Evolutionary conservation across 2,113 vertebrate species (phyloP).

Genomic region (Gila orcuttii): DNA sequence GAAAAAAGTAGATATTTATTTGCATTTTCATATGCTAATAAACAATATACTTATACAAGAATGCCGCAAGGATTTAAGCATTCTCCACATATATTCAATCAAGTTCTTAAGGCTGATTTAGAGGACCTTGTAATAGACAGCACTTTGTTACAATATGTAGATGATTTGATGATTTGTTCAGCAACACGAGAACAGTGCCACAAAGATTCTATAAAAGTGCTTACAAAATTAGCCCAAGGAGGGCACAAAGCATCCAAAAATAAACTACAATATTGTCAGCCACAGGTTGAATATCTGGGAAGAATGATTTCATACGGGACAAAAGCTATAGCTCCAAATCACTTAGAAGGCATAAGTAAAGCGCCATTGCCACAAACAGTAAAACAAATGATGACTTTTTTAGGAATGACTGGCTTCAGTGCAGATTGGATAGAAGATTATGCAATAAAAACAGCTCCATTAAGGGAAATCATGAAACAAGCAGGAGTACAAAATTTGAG

Average conservation of each 20-base stretch:
- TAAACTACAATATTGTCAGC: neutral
- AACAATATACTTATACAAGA: too few species aligned
- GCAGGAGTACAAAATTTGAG: neutral
- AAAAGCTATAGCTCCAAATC: neutral
- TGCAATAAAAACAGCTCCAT: neutral
- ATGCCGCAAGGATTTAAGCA: too few species aligned
- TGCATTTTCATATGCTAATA: too few species aligned
- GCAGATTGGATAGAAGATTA: neutral
- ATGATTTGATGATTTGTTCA: neutral
- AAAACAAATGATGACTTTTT: neutral
- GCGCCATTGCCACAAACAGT: neutral
- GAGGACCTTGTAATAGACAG: neutral
- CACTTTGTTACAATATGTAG: neutral
- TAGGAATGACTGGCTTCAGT: too few species aligned
- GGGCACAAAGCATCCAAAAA: neutral
- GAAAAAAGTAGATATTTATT: too few species aligned
- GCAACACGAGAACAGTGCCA: neutral
- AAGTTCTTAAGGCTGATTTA: too few species aligned
- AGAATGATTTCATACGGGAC: neutral
- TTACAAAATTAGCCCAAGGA: neutral
- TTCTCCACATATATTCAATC: too few species aligned
- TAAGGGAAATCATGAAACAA: neutral
- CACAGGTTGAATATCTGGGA: neutral
- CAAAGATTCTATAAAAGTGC: neutral
- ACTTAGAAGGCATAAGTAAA: slow-evolving; percentile 18